Percentiles rank a stretch among this genome's conserved stretches.
These are phyloP conservation scores for Hybognathus amarus DNA, from an alignment of 2,797 vertebrate genomes.

Conservation along the genomic window DNA sequence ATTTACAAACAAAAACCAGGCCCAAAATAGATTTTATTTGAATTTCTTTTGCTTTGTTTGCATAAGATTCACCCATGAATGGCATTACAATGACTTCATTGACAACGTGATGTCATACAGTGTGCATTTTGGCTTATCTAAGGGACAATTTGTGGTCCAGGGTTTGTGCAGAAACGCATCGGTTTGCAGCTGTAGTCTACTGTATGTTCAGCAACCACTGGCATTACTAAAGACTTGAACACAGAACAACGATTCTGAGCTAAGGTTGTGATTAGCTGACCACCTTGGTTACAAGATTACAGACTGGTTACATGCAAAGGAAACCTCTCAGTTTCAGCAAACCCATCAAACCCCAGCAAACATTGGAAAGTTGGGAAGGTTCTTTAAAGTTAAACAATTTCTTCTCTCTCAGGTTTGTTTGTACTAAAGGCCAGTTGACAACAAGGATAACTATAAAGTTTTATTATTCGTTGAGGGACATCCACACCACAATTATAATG, in stretches of 20 bases:
- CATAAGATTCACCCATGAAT: neutral
- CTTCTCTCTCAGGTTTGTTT: neutral
- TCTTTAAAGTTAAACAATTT: neutral
- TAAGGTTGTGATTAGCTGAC: slow-evolving; percentile 30
- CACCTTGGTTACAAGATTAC: slow-evolving; percentile 43
- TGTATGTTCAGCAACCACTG: slow-evolving; percentile 47
- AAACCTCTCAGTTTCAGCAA: slow-evolving; percentile 18
- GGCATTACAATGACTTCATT: neutral
- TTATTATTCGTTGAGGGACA: neutral
- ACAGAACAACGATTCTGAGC: slow-evolving; percentile 19
- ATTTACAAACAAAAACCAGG: neutral
- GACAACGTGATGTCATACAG: neutral
- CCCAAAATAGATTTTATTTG: neutral
- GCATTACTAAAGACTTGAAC: slow-evolving; percentile 2
- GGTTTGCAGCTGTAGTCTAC: slow-evolving; percentile 35
- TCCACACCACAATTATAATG: neutral
- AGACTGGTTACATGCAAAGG: slow-evolving; percentile 35
- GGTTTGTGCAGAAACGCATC: slow-evolving; percentile 39
- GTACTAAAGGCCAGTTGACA: neutral
- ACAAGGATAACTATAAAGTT: neutral
- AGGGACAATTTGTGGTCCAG: slow-evolving; percentile 54
- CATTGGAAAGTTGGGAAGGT: neutral
- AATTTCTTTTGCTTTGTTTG: neutral
- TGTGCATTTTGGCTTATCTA: slow-evolving; percentile 44
- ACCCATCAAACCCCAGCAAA: slow-evolving; percentile 18